phyloP scores from a whole-genome alignment of 1,140 invertebrate genomes.

The Campoletis sonorensis region DNA sequence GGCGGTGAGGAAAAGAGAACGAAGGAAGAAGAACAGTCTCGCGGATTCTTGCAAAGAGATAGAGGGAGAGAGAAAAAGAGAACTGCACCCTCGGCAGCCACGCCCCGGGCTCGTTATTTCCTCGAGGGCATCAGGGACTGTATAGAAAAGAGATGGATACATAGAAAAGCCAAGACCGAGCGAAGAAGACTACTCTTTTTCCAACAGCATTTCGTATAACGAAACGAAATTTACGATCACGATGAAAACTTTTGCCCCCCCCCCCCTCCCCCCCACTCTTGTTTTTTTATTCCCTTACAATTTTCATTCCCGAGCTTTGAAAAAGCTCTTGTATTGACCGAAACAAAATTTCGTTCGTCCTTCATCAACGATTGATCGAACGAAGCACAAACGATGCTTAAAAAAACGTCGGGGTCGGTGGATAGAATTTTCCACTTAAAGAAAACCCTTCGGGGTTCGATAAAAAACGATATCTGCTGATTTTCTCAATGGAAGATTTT shows the following conservation, averaged over 20 bases:
- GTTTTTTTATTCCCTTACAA: not conserved
- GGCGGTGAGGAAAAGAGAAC: constrained; percentile 23
- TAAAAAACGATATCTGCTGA: not conserved
- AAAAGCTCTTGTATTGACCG: not conserved
- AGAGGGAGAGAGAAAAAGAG: not conserved
- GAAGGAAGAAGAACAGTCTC: constrained; percentile 32
- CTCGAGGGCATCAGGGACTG: constrained; percentile 33
- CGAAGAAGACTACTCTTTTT: constrained; percentile 7
- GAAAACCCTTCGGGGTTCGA: no score
- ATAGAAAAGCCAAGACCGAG: not conserved
- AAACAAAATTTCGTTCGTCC: not conserved
- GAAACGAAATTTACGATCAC: constrained; percentile 21
- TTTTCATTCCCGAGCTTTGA: not conserved
- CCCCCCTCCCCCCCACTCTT: no score
- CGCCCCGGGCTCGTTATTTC: constrained; percentile 43
- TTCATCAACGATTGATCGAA: constrained; percentile 11
- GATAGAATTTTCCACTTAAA: no score
- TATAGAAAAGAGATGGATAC: not conserved
- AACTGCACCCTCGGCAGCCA: constrained; percentile 21
- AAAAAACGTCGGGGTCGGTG: not conserved
- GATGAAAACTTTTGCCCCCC: constrained; percentile 2
- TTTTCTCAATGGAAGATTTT: not conserved
- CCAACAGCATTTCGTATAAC: constrained; percentile 29
- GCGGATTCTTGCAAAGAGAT: not conserved
- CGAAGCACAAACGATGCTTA: not conserved